Conservation (phyloP, 23 tunicate genomes). For the Phallusia fumigata region DNA sequence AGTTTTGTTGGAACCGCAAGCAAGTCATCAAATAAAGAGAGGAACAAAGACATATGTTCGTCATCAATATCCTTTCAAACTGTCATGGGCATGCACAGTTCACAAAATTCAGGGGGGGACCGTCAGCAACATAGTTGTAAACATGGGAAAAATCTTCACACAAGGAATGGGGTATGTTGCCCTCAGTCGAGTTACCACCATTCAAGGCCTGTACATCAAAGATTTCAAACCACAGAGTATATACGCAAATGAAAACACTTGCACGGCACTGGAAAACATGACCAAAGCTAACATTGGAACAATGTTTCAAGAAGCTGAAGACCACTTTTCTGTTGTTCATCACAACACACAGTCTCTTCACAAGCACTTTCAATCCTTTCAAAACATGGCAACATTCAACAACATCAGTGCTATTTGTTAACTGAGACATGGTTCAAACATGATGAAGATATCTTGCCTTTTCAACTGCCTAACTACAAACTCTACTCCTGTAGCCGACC, state of each 20-base stretch:
- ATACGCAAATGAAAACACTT: background rate
- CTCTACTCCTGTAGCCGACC: background rate
- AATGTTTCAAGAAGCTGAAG: no score
- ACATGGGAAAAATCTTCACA: background rate
- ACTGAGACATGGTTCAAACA: background rate
- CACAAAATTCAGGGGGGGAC: constrained; percentile 18
- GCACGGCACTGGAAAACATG: background rate
- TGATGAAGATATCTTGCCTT: background rate
- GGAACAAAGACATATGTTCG: constrained; percentile 4
- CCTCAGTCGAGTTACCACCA: background rate
- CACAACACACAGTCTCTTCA: constrained; percentile 18
- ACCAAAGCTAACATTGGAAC: no score
- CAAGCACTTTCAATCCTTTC: background rate
- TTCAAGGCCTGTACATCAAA: background rate
- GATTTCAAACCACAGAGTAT: background rate
- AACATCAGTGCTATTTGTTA: background rate
- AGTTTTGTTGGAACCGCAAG: background rate
- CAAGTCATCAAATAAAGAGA: background rate
- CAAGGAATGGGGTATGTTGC: constrained; percentile 22
- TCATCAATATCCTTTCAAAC: background rate
- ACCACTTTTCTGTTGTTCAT: background rate
- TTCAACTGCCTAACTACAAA: background rate
- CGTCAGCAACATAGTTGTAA: background rate
- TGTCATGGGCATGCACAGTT: constrained; percentile 4
- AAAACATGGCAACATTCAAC: no score